Evolutionary conservation across 2,797 vertebrate genomes (phyloP), one percentile per base, ranked within the genome.

Genomic region (Dallia pectoralis): DNA sequence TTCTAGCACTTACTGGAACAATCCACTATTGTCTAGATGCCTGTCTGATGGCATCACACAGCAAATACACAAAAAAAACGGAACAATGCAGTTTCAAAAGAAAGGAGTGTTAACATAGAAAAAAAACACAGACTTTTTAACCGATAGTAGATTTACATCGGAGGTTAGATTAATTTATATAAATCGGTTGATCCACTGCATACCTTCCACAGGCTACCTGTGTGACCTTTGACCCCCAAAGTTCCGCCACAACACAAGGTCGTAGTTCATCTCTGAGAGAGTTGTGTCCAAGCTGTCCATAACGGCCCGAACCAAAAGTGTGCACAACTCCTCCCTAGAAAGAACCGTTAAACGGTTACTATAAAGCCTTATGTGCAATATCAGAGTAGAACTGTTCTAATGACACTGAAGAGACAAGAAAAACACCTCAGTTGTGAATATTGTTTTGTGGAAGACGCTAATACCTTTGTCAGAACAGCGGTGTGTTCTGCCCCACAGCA

Each of bases 221-320:
- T 0, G 91, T 89, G 72, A 94, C 93, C 79, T 70, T 87, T 18
- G 85, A 83, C 15, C 90, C 93, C 87, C 81, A 85, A 4, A 95
- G 90, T 70, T 89, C 90, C 47, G 70, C 74, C 79, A 95, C 92
- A 74, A 94, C 48, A 1, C 87, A 83, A 77, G 94, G 94, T 4
- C 12, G 72, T 51, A 89, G 79, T 75, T 95, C 90, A 27, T 94
- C 89, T 74, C 0, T 78, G 5, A 83, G 86, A 25, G 92, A 93
- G 84, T 93, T 94, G 88, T 95, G 94, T 51, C 94, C 94, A 3
- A 95, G 93, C 71, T 95, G 94, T 15, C 94, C 94, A 49, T 77
- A 87, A 6, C 72, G 72, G 76, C 94, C 94, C 15, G 89, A 90
- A 82, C 94, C 94, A 81, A 95, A 95, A 29, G 94, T 95, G 70